Percentiles rank a stretch among this genome's conserved stretches.
Conservation (phyloP, 2,797 vertebrate species). For the Amblyopsis hoosieri region DNA sequence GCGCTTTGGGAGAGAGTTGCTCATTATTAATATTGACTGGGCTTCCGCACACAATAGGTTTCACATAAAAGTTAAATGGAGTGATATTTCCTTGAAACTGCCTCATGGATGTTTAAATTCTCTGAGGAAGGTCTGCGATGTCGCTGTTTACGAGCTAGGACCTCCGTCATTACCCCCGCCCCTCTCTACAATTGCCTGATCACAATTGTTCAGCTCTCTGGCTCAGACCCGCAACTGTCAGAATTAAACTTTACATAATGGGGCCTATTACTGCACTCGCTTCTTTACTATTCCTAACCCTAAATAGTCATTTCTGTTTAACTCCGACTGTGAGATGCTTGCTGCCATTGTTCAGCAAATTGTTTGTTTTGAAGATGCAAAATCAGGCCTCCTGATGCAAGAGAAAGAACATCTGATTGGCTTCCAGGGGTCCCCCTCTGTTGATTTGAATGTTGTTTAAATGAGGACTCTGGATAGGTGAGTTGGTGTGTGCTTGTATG, state of each 20-base stretch:
- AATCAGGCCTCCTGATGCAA: constrained; percentile 55
- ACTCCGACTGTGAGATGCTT: constrained; percentile 45
- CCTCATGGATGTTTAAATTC: constrained; percentile 48
- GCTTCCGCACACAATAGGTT: constrained; percentile 13
- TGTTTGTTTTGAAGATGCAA: constrained; percentile 73
- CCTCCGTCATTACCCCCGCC: constrained; percentile 23
- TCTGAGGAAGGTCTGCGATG: constrained; percentile 60
- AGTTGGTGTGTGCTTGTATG: constrained; percentile 8
- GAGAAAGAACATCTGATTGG: constrained; percentile 66
- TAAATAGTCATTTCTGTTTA: constrained; percentile 71
- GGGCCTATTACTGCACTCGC: constrained; percentile 66
- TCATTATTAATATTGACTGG: constrained; percentile 2
- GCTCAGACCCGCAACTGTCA: constrained; percentile 74
- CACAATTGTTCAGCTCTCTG: constrained; percentile 72
- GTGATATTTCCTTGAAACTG: constrained; percentile 42
- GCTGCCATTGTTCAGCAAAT: constrained; percentile 67
- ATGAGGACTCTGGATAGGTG: constrained; percentile 12
- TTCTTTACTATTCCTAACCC: constrained; percentile 71
- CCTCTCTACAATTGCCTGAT: constrained; percentile 26
- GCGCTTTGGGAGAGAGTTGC: constrained; percentile 1
- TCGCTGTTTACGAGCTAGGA: constrained; percentile 55
- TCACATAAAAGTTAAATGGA: constrained; percentile 23
- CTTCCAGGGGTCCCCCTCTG: constrained; percentile 53
- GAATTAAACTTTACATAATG: constrained; percentile 75
- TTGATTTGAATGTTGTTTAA: constrained; percentile 64